A percentile compares a stretch with the other conserved stretches of the same genome.
Evolutionary conservation across 2,113 vertebrate genomes (phyloP).

Genomic region (Gambusia affinis): DNA sequence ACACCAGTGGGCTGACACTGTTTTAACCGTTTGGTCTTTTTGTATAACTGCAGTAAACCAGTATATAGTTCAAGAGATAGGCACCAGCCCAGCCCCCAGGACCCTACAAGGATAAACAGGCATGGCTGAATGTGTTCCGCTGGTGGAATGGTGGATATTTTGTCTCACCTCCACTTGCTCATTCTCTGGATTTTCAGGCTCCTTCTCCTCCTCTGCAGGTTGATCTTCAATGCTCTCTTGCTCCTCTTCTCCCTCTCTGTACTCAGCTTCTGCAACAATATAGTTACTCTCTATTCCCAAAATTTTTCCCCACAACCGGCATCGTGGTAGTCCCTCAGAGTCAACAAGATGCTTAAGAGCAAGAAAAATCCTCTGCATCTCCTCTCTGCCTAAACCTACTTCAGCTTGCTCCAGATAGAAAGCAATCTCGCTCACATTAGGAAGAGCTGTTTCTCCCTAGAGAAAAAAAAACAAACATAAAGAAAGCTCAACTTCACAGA

Average conservation of each 20-base stretch:
- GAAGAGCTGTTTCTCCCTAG: conserved; percentile 83
- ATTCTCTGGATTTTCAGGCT: conserved; percentile 31
- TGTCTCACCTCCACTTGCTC: conserved; percentile 50
- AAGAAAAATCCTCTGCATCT: conserved; percentile 88
- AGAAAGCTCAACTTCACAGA: too few relatives aligned
- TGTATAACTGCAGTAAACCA: too few relatives aligned
- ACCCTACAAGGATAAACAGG: not conserved
- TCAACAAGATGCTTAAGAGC: conserved; percentile 88
- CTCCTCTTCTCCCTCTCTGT: conserved; percentile 84
- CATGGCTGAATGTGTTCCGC: too few relatives aligned
- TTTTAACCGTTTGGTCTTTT: too few relatives aligned
- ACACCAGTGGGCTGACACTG: too few relatives aligned
- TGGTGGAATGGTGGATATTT: not conserved
- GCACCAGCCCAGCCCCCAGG: not conserved
- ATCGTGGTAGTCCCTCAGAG: conserved; percentile 82
- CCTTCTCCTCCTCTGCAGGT: conserved; percentile 62
- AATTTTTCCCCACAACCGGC: conserved; percentile 95
- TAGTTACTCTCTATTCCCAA: conserved; percentile 88
- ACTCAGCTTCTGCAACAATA: conserved; percentile 89
- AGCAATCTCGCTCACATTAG: conserved; percentile 88
- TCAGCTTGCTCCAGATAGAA: conserved; percentile 94
- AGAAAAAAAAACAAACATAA: not conserved
- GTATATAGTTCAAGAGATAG: not conserved
- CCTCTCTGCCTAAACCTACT: conserved; percentile 86
- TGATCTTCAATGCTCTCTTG: conserved; percentile 78